Base-by-base conservation (phyloP, 2,797 vertebrate species). In the Merluccius polli region DNA sequence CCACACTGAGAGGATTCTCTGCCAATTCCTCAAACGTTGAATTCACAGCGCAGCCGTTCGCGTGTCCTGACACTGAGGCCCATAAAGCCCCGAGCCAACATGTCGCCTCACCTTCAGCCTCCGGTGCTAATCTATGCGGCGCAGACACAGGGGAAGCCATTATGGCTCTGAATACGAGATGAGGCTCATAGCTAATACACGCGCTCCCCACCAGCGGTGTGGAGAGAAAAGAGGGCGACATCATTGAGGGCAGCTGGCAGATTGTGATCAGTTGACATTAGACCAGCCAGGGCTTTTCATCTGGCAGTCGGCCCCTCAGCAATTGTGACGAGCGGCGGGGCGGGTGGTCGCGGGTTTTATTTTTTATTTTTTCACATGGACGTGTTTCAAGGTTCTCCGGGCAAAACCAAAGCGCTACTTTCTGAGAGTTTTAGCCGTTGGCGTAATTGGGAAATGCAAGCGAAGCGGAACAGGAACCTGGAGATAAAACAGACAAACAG, bases 91-190 rank as follows among this genome's bases (percentile, higher is more conserved):
- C 2, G 82, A 82, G 88, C 92, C 92, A 93, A 89, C 90, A 86
- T 87, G 89, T 80, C 82, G 89, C 88, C 88, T 90, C 87, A 88
- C 90, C 91, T 78, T 89, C 82, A 87, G 92, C 87, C 89, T 82
- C 84, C 4, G 77, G 80, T 83, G 90, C 89, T 94, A 93, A 93
- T 93, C 92, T 93, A 90, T 91, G 92, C 86, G 82, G 89, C 82
- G 87, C 91, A 93, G 91, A 85, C 90, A 74, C 86, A 15, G 1
- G 82, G 88, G 89, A 92, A 91, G 86, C 89, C 88, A 92, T 92
- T 91, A 92, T 86, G 81, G 86, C 86, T 87, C 87, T 88, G 91
- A 89, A 92, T 92, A 90, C 86, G 85, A 80, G 87, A 92, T 91
- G 90, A 92, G 89, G 84, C 86, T 88, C 89, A 83, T 83, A 87